Evolutionary conservation across 1,140 invertebrate species (phyloP).

Genomic region (Zaprionus capensis): DNA sequence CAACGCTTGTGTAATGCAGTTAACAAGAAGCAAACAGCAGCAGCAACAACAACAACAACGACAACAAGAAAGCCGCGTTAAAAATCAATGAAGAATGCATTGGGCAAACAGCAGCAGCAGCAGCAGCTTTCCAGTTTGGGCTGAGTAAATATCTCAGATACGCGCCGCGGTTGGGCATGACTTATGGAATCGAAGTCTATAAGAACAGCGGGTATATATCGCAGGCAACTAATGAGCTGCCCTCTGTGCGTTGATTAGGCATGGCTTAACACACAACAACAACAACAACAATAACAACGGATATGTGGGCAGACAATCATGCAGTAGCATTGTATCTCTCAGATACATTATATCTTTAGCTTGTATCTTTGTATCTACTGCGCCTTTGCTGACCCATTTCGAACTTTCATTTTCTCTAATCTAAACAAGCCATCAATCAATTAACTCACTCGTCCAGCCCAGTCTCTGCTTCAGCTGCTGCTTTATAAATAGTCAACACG

Average conservation of each 20-base stretch:
- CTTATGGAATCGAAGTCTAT: conserved; percentile 31
- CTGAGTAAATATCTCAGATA: conserved; percentile 36
- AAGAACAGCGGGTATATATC: conserved; percentile 22
- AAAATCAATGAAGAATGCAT: conserved; percentile 77
- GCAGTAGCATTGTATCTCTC: conserved; percentile 44
- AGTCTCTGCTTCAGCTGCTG: not conserved
- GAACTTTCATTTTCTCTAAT: conserved; percentile 76
- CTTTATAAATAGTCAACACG: conserved; percentile 55
- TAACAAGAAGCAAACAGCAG: conserved; percentile 77
- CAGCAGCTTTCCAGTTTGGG: conserved; percentile 29
- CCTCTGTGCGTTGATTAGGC: conserved; percentile 59
- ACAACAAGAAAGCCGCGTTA: conserved; percentile 28
- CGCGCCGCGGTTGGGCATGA: conserved; percentile 39
- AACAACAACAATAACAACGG: conserved; percentile 24
- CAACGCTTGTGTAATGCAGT: conserved; percentile 75
- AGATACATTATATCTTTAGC: conserved; percentile 37
- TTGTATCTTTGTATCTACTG: conserved; percentile 38
- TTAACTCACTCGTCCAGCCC: conserved; percentile 43
- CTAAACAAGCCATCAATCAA: conserved; percentile 79
- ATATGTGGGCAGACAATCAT: conserved; percentile 43
- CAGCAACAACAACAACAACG: conserved; percentile 23
- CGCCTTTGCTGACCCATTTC: conserved; percentile 59
- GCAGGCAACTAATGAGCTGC: conserved; percentile 67
- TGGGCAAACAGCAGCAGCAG: conserved; percentile 56
- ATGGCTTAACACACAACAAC: conserved; percentile 42